Evolutionary conservation across 1,140 invertebrate species (phyloP), one percentile per base, ranked within the genome.

Genomic region (Hycleus phaleratus): DNA sequence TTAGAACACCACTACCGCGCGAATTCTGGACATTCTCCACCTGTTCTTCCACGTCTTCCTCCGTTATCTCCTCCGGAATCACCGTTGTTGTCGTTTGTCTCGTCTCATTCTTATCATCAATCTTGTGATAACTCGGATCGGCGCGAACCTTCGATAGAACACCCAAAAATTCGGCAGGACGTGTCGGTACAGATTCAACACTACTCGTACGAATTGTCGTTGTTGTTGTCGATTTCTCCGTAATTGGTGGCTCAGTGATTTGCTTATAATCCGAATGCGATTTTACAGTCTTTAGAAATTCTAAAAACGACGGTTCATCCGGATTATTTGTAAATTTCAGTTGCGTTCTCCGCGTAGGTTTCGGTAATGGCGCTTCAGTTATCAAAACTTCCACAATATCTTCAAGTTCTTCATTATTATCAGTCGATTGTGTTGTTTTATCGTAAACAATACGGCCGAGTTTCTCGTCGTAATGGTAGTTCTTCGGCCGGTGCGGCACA

Each of bases 401-500:
- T 26, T 58, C 60, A 11, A 38, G 59, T 61, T 71, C 60, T 7
- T 47, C 49, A 32, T 52, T 11, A 6, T 9, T 11, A 46, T 48
- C 46, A 6, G 49, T 42, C 9, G 44, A 8, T 32, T 32, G 32
- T 32, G 32, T 5, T 7, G 32, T 7, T 45, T 63, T 66, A 49
- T 68, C 60, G 57, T 73, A 73, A 46, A 73, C 50, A 38, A 73
- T 72, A 50, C 63, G 63, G 3, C 62, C 62, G 11, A 63, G 67
- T 60, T 71, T 68, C 24, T 68, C 68, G 46, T 73, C 71, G 45
- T 71, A 73, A 49, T 71, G 68, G 59, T 67, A 73, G 60, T 68
- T 71, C 49, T 59, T 69, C 2, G 63, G 64, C 49, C 71, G 56
- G 48, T 71, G 69, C 11, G 71, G 71, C 11, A 71, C 62, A 44